phyloP scores from a whole-genome alignment of 2,113 vertebrate species.

The Callaeas wilsoni region DNA sequence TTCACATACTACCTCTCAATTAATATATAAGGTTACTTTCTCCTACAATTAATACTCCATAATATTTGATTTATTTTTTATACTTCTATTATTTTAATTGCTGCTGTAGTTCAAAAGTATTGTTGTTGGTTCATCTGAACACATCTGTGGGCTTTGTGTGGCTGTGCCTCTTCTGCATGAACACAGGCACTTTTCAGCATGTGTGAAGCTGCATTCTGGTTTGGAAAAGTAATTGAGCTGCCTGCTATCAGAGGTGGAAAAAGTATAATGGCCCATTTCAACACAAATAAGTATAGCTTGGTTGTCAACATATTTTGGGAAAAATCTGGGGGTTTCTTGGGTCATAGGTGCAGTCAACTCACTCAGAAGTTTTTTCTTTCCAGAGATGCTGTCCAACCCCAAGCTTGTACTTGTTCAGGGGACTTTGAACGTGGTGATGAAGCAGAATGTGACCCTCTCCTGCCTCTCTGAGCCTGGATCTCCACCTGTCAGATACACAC shows the following conservation, averaged over 20 bases:
- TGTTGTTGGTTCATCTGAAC: neutral
- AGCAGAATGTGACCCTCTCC: slow-evolving; percentile 53
- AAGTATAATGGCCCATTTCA: neutral
- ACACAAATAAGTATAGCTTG: neutral
- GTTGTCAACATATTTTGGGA: neutral
- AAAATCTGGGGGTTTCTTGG: neutral
- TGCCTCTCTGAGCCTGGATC: slow-evolving; percentile 17
- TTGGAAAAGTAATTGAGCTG: neutral
- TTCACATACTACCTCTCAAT: neutral
- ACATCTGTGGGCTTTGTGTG: neutral
- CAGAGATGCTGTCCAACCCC: slow-evolving; percentile 5
- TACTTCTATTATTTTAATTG: neutral
- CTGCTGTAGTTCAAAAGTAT: neutral
- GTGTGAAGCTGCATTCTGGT: neutral
- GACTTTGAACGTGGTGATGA: neutral
- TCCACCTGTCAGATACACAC: slow-evolving; percentile 37
- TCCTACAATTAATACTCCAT: neutral
- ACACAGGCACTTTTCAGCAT: neutral
- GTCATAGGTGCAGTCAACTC: neutral
- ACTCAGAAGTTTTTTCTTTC: neutral
- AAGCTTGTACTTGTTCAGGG: neutral
- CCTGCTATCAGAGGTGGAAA: neutral
- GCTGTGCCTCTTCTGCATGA: neutral
- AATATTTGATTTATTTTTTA: neutral
- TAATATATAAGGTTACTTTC: neutral